Evolutionary conservation across 2,888 invertebrate genomes (phyloP).

Genomic region (Nezara viridula): DNA sequence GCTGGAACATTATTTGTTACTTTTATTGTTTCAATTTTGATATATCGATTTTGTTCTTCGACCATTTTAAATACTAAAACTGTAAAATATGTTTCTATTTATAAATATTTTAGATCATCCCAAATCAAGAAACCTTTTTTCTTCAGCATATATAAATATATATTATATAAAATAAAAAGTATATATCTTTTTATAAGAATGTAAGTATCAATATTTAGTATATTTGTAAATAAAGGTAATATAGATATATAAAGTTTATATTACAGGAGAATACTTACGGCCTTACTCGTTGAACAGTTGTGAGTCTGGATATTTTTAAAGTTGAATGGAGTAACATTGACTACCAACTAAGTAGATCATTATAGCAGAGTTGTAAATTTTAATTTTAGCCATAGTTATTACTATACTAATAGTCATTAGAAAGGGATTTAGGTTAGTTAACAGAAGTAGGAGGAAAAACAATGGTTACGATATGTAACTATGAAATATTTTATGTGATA

Average conservation of each 20-base stretch:
- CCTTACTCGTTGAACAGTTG: constrained; percentile 56
- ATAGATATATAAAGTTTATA: constrained; percentile 50
- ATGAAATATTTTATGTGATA: constrained; percentile 57
- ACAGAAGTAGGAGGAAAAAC: constrained; percentile 57
- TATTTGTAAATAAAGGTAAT: constrained; percentile 55
- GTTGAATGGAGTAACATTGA: constrained; percentile 42
- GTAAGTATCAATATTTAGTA: constrained; percentile 49
- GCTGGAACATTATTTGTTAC: neutral
- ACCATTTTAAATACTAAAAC: neutral
- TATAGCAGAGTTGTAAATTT: constrained; percentile 55
- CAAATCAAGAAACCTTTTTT: neutral
- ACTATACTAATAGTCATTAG: constrained; percentile 60
- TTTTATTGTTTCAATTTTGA: neutral
- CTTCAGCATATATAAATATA: constrained; percentile 21
- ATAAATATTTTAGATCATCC: neutral
- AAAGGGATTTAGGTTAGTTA: constrained; percentile 56
- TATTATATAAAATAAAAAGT: constrained; percentile 43
- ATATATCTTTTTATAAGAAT: constrained; percentile 45
- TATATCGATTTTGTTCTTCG: neutral
- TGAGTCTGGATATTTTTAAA: constrained; percentile 59
- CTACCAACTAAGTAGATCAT: constrained; percentile 51
- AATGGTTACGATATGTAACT: constrained; percentile 22
- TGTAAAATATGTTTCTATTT: neutral
- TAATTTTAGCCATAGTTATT: constrained; percentile 55
- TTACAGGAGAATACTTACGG: constrained; percentile 51